Base-by-base conservation (phyloP, 2,888 invertebrate species). In the Drepana falcataria region DNA sequence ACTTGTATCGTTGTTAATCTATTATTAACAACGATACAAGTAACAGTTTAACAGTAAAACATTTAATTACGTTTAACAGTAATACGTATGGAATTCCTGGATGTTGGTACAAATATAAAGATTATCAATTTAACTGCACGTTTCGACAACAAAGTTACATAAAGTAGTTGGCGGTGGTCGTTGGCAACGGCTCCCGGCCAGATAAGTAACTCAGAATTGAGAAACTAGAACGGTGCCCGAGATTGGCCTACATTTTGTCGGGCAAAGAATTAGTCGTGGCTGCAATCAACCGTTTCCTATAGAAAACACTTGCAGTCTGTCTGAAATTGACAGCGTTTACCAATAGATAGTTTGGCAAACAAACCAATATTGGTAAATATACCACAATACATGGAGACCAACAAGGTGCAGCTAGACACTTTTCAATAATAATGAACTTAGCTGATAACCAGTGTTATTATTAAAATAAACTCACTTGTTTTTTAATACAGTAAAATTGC, bases 111-210 rank as follows among this genome's bases (percentile, higher is more conserved):
- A 73, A 75, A 75, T 79, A 79, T 75, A 78, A 79, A 78, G 77
- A n/a, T 80, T 80, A 82, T 81, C 79, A 82, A 77, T 80, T 79
- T 77, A 82, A 81, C 78, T 79, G 83, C 84, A 82, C 77, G 82
- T 89, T 88, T 89, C 88, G 73, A 86, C 83, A 89, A 86, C 82
- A 84, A 81, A 83, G 85, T 90, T 90, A 87, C 83, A 87, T 87
- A 86, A 89, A 87, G 78, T 74, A 66, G 79, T 81, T 82, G 80
- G 80, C 83, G 73, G 80, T 79, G 78, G 77, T 77, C 70, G 85
- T 79, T 85, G 87, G 84, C 84, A 86, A 81, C 78, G 74, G 75
- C 82, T 87, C 81, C 87, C 81, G 79, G 70, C 78, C 73, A 83
- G 86, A 85, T 87, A 85, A 83, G 80, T 85, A 81, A 81, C 81